Conservation (phyloP, 2,888 invertebrate genomes). For the Pharmacophagus antenor region DNA sequence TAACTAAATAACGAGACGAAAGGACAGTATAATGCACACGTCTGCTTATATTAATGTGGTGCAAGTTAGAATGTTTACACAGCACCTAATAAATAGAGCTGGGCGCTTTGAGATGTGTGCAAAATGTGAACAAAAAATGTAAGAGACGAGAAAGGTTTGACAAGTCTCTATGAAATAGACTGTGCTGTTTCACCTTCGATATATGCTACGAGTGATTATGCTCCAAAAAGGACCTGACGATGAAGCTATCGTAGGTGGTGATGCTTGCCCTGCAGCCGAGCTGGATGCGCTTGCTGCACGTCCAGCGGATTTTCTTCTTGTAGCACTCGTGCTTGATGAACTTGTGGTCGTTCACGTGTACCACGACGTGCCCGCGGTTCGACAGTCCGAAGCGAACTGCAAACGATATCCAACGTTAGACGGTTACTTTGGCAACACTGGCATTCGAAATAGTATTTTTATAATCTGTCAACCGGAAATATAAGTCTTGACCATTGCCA, state of each 20-base stretch:
- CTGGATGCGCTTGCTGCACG: constrained; percentile 61
- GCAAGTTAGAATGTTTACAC: too few species aligned
- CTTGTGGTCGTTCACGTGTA: constrained; percentile 59
- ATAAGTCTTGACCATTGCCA: too few species aligned
- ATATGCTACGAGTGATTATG: constrained; percentile 56
- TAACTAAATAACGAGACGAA: too few species aligned
- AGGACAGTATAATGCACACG: too few species aligned
- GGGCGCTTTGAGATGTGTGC: too few species aligned
- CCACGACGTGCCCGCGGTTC: constrained; percentile 60
- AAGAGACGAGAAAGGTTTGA: not conserved
- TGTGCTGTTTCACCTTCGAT: not conserved
- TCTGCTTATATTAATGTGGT: too few species aligned
- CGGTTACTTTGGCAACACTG: not conserved
- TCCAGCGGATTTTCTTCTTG: constrained; percentile 67
- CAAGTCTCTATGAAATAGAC: not conserved
- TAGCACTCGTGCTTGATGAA: constrained; percentile 73
- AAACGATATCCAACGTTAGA: constrained; percentile 35
- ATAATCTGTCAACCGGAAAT: too few species aligned
- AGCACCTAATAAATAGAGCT: too few species aligned
- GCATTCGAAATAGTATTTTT: too few species aligned
- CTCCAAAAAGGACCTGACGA: constrained; percentile 57
- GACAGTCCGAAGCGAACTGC: constrained; percentile 66
- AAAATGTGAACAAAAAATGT: not conserved
- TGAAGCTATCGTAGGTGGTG: constrained; percentile 51
- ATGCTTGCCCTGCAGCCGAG: constrained; percentile 63